phyloP scores from a whole-genome alignment of 2,888 invertebrate species.

The Athalia cordata region DNA sequence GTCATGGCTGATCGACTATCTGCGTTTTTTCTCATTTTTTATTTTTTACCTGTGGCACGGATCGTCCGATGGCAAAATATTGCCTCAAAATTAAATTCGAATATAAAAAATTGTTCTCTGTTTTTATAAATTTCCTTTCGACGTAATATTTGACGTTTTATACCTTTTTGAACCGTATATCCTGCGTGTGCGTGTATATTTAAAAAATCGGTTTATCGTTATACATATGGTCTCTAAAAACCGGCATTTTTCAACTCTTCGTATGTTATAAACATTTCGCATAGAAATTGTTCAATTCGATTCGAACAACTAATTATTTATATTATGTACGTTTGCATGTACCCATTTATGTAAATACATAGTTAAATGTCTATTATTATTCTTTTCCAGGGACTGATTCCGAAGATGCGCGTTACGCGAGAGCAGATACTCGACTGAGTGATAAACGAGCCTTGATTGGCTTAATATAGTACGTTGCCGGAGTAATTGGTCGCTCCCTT shows the following conservation, averaged over 20 bases:
- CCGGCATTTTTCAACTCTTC: too few species aligned
- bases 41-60: constrained; percentile 18
- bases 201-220: background rate
- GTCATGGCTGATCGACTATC: background rate
- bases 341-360: background rate
- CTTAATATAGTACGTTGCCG: constrained; percentile 79
- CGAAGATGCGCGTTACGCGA: constrained; percentile 68
- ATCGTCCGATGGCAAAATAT: constrained; percentile 22
- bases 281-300: too few species aligned
- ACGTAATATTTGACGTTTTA: background rate
- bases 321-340: too few species aligned
- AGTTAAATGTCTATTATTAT: background rate
- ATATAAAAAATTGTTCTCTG: too few species aligned
- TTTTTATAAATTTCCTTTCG: too few species aligned
- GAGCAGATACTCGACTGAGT: constrained; percentile 76
- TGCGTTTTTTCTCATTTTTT: background rate
- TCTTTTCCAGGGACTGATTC: background rate
- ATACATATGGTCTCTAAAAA: background rate
- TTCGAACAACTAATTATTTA: too few species aligned
- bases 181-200: background rate
- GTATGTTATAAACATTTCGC: too few species aligned
- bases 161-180: too few species aligned
- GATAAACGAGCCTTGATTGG: constrained; percentile 80
- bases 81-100: too few species aligned
- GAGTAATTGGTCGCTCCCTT: constrained; percentile 78